phyloP scores from a whole-genome alignment of 2,888 invertebrate species.

The Pollenia angustigena region DNA sequence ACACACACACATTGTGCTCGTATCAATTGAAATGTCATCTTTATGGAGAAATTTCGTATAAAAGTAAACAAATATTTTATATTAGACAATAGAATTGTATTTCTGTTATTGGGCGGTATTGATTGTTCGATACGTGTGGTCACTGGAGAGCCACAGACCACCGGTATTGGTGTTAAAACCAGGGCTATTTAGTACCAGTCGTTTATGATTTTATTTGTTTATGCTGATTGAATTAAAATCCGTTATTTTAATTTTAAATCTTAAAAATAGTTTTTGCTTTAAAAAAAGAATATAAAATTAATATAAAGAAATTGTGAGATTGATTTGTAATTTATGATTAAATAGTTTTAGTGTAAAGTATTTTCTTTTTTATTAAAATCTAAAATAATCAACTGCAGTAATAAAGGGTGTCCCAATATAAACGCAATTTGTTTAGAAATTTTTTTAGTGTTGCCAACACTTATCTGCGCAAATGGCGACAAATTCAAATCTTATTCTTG shows the following conservation, averaged over 20 bases:
- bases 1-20: slow-evolving; percentile 74
- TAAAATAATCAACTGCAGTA: too few species aligned
- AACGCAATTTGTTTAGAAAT: too few species aligned
- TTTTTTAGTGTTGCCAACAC: too few species aligned
- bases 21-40: slow-evolving; percentile 79
- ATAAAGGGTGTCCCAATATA: too few species aligned
- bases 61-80: slow-evolving; percentile 51
- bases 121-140: slow-evolving; percentile 55
- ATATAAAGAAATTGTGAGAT: too few species aligned
- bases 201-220: not conserved
- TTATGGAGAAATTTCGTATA: slow-evolving; percentile 74
- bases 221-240: not conserved
- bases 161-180: slow-evolving; percentile 58
- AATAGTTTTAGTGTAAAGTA: too few species aligned
- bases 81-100: slow-evolving; percentile 40
- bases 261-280: not conserved
- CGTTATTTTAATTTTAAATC: not conserved
- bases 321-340: too few species aligned
- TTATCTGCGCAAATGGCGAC: too few species aligned
- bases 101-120: slow-evolving; percentile 48
- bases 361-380: too few species aligned
- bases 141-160: slow-evolving; percentile 28
- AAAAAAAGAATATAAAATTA: too few species aligned
- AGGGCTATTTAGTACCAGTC: not conserved
- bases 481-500: too few species aligned